Evolutionary conservation across 2,113 vertebrate genomes (phyloP), one percentile per base, ranked within the genome.

Genomic region (Calonectris borealis): DNA sequence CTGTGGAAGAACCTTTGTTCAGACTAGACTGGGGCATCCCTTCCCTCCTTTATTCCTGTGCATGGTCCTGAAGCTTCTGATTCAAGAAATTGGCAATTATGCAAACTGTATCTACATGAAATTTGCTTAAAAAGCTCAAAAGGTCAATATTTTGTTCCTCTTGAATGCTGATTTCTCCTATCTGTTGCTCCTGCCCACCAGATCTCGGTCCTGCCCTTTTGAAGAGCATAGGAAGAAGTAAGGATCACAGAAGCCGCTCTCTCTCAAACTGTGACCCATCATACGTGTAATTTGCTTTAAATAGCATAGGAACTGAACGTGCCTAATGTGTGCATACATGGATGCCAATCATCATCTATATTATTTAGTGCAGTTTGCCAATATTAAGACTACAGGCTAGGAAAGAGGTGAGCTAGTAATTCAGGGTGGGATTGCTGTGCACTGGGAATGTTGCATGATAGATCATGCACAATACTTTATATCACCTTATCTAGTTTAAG

Each of bases 241-340:
- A 84, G 48, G 60, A 17, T 55, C 72, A 84, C 42, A 68, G 77
- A 62, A 86, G 60, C 9, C 62, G 13, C 29, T 46, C 57, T 29
- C 20, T 90, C 42, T 83, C 64, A 15, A 64, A 54, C 16, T 72
- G 52, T 57, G 34, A 60, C 24, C 18, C 48, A 27, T 34, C 66
- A 51, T 27, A 79, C 12, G 11, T 10, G 34, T 11, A 64, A 61
- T 71, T 87, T 89, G 11, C 6, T 90, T 69, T 86, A 40, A 65
- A 49, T 8, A 55, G 52, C 11, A 27, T 9, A 11, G 25, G 31
- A 51, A 49, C 13, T 62, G 73, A 77, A 69, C 44, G 54, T 58
- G 16, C 40, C 44, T 61, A 65, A 40, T 0, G 1, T 22, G 9
- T 36, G 29, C 34, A 44, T 26, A 40, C 8, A 27, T 1, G 3